These are phyloP conservation scores for Aleiodes leptofemur DNA, from an alignment of 2,888 invertebrate species.

Conservation along the genomic window DNA sequence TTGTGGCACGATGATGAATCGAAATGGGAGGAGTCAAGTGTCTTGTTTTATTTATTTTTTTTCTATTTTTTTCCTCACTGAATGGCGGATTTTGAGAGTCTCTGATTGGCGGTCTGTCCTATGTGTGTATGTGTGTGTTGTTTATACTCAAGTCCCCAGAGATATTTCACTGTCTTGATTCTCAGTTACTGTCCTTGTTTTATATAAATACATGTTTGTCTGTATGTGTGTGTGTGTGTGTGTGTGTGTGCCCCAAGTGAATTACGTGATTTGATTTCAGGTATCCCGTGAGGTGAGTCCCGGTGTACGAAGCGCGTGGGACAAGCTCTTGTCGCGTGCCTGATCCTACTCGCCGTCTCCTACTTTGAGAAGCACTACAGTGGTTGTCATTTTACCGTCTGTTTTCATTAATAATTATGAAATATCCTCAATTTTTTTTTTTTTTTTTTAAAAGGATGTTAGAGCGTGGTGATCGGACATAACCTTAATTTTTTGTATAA, in stretches of 20 bases:
- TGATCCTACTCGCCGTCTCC: conserved; percentile 49
- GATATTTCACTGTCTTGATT: conserved; percentile 30
- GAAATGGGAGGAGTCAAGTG: conserved; percentile 43
- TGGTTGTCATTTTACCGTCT: conserved; percentile 58
- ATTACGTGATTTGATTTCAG: conserved; percentile 56
- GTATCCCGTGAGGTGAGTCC: conserved; percentile 56
- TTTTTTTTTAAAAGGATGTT: too few relatives aligned
- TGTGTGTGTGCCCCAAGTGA: conserved; percentile 36
- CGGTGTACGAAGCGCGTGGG: conserved; percentile 59
- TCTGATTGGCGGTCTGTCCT: conserved; percentile 40
- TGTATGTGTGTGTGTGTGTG: not conserved
- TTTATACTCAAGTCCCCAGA: conserved; percentile 14
- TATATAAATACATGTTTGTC: conserved; percentile 7
- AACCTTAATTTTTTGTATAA: too few relatives aligned
- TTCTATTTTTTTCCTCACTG: not conserved
- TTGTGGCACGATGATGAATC: conserved; percentile 37
- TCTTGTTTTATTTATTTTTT: not conserved
- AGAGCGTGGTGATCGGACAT: too few relatives aligned
- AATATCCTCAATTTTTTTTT: not conserved
- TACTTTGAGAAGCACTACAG: conserved; percentile 20
- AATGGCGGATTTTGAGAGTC: conserved; percentile 38
- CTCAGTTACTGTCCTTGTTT: conserved; percentile 13
- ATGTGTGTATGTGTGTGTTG: not conserved
- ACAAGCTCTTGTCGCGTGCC: conserved; percentile 67
- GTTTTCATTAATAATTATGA: conserved; percentile 2